phyloP scores from a whole-genome alignment of 2,797 vertebrate genomes.

The Lepus townsendii region DNA sequence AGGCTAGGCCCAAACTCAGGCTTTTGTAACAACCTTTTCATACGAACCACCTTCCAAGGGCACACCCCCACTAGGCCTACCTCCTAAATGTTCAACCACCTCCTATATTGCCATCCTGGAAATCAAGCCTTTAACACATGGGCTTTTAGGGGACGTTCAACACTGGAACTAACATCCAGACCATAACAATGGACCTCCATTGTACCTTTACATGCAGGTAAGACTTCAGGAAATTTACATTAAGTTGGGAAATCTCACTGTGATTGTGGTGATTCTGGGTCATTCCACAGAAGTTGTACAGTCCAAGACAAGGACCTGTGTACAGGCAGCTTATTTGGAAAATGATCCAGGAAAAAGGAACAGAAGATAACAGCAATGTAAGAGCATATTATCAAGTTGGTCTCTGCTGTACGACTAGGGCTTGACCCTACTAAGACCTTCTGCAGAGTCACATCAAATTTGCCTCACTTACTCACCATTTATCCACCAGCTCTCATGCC shows the following conservation, averaged over 20 bases:
- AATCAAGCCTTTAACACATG: too few relatives aligned
- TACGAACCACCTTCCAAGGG: too few relatives aligned
- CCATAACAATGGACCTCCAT: background rate
- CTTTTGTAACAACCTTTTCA: too few relatives aligned
- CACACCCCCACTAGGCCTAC: too few relatives aligned
- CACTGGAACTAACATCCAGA: too few relatives aligned
- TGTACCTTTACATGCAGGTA: background rate
- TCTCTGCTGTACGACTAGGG: background rate
- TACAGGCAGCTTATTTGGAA: conserved; percentile 17
- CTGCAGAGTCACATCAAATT: background rate
- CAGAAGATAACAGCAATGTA: background rate
- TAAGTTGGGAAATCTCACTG: conserved; percentile 20
- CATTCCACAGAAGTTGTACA: conserved; percentile 6
- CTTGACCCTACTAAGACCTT: background rate
- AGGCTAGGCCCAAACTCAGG: too few relatives aligned
- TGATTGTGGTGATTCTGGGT: conserved; percentile 22
- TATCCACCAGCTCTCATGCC: background rate
- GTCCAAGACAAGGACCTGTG: background rate
- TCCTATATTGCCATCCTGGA: too few relatives aligned
- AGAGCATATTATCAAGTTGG: background rate
- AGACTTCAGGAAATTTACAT: conserved; percentile 22
- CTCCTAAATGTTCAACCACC: too few relatives aligned
- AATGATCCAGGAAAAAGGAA: background rate
- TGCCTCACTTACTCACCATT: background rate
- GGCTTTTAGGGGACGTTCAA: too few relatives aligned